phyloP scores from a whole-genome alignment of 23 tunicate genomes.

The Halocynthia roretzi region DNA sequence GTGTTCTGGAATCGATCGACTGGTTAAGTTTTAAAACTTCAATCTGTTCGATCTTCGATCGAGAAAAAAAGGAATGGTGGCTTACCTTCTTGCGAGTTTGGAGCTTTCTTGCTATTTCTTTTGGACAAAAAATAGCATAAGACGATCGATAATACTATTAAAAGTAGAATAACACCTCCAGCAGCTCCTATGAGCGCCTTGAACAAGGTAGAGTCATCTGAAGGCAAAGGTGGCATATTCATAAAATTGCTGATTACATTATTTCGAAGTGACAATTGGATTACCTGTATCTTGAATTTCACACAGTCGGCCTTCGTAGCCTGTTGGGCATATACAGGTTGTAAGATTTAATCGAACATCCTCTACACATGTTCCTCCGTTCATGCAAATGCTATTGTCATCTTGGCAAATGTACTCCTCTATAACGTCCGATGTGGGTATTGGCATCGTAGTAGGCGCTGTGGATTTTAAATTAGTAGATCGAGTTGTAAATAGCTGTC shows the following conservation, averaged over 20 bases:
- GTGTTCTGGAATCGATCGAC: too few species aligned
- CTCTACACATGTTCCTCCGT: slow-evolving; percentile 56
- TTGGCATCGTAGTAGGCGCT: background rate
- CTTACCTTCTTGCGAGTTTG: slow-evolving; percentile 6
- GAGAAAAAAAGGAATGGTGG: too few species aligned
- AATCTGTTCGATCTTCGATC: too few species aligned
- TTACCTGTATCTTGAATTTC: slow-evolving; percentile 18
- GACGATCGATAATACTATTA: slow-evolving; percentile 24
- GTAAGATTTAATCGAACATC: background rate
- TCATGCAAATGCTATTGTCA: slow-evolving; percentile 19
- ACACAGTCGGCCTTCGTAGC: slow-evolving; percentile 42
- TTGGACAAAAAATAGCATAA: slow-evolving; percentile 32
- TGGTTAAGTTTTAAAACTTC: too few species aligned
- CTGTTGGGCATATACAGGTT: slow-evolving; percentile 42
- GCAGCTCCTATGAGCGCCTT: slow-evolving; percentile 40
- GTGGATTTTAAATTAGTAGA: slow-evolving; percentile 12
- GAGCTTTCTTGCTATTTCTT: background rate
- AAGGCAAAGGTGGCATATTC: background rate
- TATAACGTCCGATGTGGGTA: background rate
- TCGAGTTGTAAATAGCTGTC: slow-evolving; percentile 1
- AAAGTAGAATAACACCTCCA: slow-evolving; percentile 19
- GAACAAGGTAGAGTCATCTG: slow-evolving; percentile 31
- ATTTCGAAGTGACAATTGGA: background rate
- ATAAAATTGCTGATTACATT: background rate
- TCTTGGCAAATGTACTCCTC: background rate